These are phyloP conservation scores for Pandemis cinnamomeana DNA, from an alignment of 2,888 invertebrate species.

Conservation along the genomic window DNA sequence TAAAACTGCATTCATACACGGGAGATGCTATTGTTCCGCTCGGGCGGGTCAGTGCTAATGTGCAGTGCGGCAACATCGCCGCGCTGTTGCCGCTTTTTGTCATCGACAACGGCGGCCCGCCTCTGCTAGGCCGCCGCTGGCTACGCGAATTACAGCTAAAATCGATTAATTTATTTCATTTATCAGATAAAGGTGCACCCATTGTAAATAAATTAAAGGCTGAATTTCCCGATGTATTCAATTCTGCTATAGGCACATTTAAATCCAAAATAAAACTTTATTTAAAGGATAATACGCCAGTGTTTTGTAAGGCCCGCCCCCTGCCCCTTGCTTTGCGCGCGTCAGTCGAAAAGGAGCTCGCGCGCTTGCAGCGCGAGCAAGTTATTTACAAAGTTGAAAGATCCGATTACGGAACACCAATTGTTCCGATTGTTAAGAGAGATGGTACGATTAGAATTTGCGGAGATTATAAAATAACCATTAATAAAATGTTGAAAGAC, in stretches of 20 bases:
- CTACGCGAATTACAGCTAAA: not conserved
- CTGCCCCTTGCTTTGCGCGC: constrained; percentile 16
- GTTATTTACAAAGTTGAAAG: constrained; percentile 6
- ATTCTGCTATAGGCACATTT: constrained; percentile 5
- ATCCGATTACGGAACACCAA: constrained; percentile 7
- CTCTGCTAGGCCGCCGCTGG: constrained; percentile 3
- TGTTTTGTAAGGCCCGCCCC: constrained; percentile 21
- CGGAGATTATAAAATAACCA: constrained; percentile 49
- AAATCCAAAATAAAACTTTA: not conserved
- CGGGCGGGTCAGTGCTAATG: no score
- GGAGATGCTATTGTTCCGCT: no score
- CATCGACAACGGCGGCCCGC: constrained; percentile 14
- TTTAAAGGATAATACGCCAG: constrained; percentile 16
- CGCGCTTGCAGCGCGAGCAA: constrained; percentile 1
- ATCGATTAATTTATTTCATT: constrained; percentile 9
- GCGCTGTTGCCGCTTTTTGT: not conserved
- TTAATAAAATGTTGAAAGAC: constrained; percentile 46
- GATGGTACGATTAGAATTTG: constrained; percentile 42
- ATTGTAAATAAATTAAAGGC: not conserved
- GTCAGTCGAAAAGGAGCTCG: constrained; percentile 16
- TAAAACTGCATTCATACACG: no score
- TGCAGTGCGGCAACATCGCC: no score
- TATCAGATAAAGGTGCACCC: not conserved
- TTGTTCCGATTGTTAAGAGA: not conserved
- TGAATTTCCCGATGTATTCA: constrained; percentile 23